Conservation (phyloP, 2,113 vertebrate species). For the Tragulus kanchil region DNA sequence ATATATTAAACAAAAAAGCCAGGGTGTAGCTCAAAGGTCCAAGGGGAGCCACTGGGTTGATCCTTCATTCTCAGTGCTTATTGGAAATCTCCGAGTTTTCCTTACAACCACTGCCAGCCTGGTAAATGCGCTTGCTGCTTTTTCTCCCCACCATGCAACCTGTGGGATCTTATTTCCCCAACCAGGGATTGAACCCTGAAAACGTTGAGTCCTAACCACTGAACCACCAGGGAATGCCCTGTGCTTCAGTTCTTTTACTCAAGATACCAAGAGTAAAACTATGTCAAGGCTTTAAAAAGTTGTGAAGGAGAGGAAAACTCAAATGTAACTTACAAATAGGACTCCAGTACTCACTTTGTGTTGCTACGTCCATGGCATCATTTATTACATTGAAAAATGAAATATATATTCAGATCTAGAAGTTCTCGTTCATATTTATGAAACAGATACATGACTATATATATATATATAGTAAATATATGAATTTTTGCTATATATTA, state of each 20-base stretch:
- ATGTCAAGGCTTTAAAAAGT: background rate
- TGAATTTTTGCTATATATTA: background rate
- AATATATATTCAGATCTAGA: background rate
- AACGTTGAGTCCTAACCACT: background rate
- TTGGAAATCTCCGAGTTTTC: background rate
- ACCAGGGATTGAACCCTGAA: background rate
- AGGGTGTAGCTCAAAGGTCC: background rate
- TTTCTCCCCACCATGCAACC: background rate
- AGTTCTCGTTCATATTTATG: background rate
- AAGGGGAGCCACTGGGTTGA: background rate
- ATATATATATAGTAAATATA: background rate
- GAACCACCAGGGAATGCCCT: background rate
- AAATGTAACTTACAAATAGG: background rate
- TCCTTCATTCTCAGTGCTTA: background rate
- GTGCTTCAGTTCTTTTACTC: background rate
- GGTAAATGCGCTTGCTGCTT: background rate
- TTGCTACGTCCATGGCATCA: background rate
- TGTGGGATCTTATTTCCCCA: background rate
- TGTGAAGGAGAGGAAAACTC: background rate
- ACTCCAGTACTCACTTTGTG: background rate
- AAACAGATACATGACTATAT: background rate
- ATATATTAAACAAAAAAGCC: background rate
- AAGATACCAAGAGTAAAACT: conserved; percentile 6
- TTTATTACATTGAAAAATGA: conserved; percentile 14
- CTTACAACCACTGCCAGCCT: background rate